A percentile compares a stretch with the other conserved stretches of the same genome.
phyloP scores from a whole-genome alignment of 2,797 vertebrate genomes.

The Muscicapa striata region DNA sequence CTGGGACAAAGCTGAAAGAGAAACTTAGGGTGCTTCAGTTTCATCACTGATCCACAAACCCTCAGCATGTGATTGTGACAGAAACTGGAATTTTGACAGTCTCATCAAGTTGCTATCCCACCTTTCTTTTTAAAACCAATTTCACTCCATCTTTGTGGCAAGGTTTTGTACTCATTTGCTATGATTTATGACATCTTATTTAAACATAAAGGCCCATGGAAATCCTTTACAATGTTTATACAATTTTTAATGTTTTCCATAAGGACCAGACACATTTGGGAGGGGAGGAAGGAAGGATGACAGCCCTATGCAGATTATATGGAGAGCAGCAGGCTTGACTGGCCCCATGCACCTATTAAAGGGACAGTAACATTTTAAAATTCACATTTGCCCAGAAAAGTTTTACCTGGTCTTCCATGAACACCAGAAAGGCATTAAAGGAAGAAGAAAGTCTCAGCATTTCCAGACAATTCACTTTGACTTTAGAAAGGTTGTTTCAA shows the following conservation, averaged over 20 bases:
- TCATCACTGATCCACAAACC: background rate
- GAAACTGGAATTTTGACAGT: background rate
- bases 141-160: background rate
- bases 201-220: background rate
- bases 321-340: background rate
- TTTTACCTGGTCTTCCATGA: background rate
- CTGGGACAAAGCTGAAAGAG: background rate
- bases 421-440: background rate
- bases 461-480: background rate
- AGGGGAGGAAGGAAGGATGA: background rate
- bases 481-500: background rate
- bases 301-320: background rate
- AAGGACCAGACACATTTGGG: background rate
- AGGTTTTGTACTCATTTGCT: background rate
- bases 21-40: background rate
- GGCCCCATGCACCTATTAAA: background rate
- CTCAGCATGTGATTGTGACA: background rate
- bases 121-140: background rate
- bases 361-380: background rate
- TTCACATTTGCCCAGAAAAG: background rate
- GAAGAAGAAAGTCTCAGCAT: background rate
- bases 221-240: constrained; percentile 27
- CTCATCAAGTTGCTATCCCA: background rate
- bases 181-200: background rate
- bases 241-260: constrained; percentile 27